phyloP scores from a whole-genome alignment of 2,888 invertebrate genomes.

The Diogma glabrata region DNA sequence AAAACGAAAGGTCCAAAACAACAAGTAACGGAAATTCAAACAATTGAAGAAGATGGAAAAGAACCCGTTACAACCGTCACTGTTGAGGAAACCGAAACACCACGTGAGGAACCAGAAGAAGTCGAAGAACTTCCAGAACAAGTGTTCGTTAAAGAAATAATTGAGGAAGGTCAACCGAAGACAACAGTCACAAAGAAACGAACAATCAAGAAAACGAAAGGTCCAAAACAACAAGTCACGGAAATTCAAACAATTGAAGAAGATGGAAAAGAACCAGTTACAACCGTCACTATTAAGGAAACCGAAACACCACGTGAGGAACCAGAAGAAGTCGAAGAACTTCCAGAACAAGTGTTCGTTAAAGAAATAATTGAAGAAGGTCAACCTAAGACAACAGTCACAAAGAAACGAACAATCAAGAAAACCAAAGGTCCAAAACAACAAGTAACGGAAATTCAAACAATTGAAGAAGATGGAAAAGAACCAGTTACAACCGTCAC shows the following conservation, averaged over 20 bases:
- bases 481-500: constrained; percentile 27
- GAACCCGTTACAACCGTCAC: constrained; percentile 27
- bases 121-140: constrained; percentile 24
- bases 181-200: constrained; percentile 26
- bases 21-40: constrained; percentile 34
- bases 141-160: constrained; percentile 16
- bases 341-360: constrained; percentile 28
- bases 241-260: constrained; percentile 32
- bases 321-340: constrained; percentile 19
- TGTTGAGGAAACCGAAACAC: constrained; percentile 18
- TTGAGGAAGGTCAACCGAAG: constrained; percentile 22
- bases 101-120: constrained; percentile 14
- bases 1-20: constrained; percentile 30
- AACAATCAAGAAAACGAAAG: constrained; percentile 30
- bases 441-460: constrained; percentile 29
- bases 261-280: constrained; percentile 32
- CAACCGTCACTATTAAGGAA: constrained; percentile 27
- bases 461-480: constrained; percentile 24
- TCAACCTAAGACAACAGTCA: constrained; percentile 24
- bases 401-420: constrained; percentile 28
- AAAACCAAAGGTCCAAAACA: constrained; percentile 30
- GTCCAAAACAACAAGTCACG: constrained; percentile 31
- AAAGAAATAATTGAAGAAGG: constrained; percentile 31
- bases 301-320: constrained; percentile 23
- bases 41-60: constrained; percentile 32